Evolutionary conservation across 2,113 vertebrate species (phyloP).

Genomic region (Podarcis muralis): DNA sequence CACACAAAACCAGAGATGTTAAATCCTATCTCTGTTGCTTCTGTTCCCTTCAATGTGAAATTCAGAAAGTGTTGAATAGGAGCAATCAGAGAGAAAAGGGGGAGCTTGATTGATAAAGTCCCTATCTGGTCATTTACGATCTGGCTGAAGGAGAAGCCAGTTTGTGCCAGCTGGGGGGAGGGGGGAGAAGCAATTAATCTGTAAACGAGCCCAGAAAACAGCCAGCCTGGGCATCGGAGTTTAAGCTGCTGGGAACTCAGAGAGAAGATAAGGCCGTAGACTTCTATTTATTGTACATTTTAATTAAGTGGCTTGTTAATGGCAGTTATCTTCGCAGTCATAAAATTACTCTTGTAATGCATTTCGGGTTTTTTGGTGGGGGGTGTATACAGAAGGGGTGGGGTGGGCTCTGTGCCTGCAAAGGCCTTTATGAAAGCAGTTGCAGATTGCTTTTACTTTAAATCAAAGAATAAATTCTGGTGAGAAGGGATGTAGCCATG

Average conservation of each 20-base stretch:
- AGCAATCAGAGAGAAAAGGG: conserved; percentile 78
- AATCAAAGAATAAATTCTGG: conserved; percentile 99
- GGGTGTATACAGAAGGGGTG: conserved; percentile 80
- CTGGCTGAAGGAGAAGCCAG: conserved; percentile 93
- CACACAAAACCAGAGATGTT: conserved; percentile 69
- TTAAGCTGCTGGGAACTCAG: conserved; percentile 89
- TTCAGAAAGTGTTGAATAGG: conserved; percentile 81
- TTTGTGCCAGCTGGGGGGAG: conserved; percentile 87
- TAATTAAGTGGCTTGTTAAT: conserved; percentile 99
- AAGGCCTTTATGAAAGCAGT: conserved; percentile 92
- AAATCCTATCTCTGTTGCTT: conserved; percentile 71
- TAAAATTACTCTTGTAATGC: conserved; percentile 99
- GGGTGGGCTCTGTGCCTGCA: conserved; percentile 57
- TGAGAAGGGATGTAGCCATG: conserved; percentile 91
- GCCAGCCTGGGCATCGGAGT: conserved; percentile 93
- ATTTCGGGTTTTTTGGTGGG: conserved; percentile 94
- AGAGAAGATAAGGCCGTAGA: conserved; percentile 95
- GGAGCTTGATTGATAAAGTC: conserved; percentile 96
- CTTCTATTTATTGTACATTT: conserved; percentile 99
- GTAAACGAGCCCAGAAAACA: conserved; percentile 96
- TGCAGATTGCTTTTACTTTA: conserved; percentile 99
- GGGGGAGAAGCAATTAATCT: conserved; percentile 94
- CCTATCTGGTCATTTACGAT: conserved; percentile 99
- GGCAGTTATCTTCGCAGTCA: conserved; percentile 99
- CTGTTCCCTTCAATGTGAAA: conserved; percentile 73